Base-by-base conservation (phyloP, 2,113 vertebrate species). In the Indri indri region DNA sequence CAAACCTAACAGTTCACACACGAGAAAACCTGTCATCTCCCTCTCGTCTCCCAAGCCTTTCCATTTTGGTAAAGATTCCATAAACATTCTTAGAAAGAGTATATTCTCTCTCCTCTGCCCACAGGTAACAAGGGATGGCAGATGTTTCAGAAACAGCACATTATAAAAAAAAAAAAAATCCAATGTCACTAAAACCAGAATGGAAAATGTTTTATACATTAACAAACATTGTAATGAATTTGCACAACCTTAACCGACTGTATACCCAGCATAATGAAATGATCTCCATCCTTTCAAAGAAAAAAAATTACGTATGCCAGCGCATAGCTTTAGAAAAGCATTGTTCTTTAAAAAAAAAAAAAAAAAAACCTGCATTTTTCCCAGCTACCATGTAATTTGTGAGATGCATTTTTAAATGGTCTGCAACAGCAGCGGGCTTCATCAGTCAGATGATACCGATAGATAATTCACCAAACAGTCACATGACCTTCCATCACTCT, bases 401-500 rank as follows among this genome's bases (percentile, higher is more conserved):
- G 98, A 98, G 99, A 98, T 98, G 99, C 99, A 98, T 99, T 99
- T 99, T 98, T 99, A 99, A 99, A 99, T 98, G 99, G 99, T 99
- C 98, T 98, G 98, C 98, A 98, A 98, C 98, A 98, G 99, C 98
- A 98, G 98, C 98, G 98, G 98, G 99, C 99, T 99, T 99, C 99
- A 99, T 99, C 99, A 99, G 99, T 99, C 99, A 99, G 99, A 99
- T 99, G 99, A 99, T 99, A 99, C 98, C 99, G 98, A 99, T 99
- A 99, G 99, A 99, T 99, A 99, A 99, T 99, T 99, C 99, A 99
- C 99, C 99, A 98, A 98, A 98, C 98, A 98, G 98, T 99, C 99
- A 99, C 98, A 98, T 99, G 99, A 99, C 99, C 99, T 98, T 98
- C 99, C 99, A 99, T 99, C 99, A 99, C 98, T 98, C 98, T 99